These are phyloP conservation scores for Quadroppia sp. DNA, from an alignment of 2,888 invertebrate species.

Conservation along the genomic window DNA sequence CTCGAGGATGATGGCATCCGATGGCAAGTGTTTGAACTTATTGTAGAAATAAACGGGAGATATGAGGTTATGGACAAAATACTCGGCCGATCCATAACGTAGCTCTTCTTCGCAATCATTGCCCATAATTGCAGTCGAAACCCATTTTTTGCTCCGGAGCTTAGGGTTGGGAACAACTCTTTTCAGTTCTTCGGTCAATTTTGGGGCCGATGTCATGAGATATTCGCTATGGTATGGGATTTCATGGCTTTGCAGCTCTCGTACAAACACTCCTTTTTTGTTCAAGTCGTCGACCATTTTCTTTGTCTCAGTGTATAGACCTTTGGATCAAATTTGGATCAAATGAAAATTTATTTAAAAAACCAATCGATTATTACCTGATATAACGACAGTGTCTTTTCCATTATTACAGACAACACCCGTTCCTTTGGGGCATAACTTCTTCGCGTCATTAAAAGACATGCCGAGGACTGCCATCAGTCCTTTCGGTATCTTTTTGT, in stretches of 20 bases:
- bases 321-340: background rate
- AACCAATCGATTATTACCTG: conserved; percentile 51
- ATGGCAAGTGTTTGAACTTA: conserved; percentile 75
- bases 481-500: conserved; percentile 44
- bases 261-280: conserved; percentile 33
- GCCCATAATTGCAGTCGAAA: conserved; percentile 86
- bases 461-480: conserved; percentile 53
- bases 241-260: conserved; percentile 11
- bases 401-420: conserved; percentile 57
- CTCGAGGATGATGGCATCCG: conserved; percentile 81
- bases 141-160: conserved; percentile 74
- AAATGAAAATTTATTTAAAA: background rate
- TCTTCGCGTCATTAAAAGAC: conserved; percentile 51
- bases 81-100: conserved; percentile 76
- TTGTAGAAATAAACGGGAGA: conserved; percentile 90
- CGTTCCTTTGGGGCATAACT: conserved; percentile 51
- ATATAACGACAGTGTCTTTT: conserved; percentile 57
- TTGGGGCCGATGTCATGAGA: conserved; percentile 53
- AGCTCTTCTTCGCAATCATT: conserved; percentile 66
- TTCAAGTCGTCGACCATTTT: background rate
- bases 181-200: conserved; percentile 69
- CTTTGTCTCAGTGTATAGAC: background rate
- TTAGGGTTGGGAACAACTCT: conserved; percentile 68
- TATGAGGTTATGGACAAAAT: conserved; percentile 91
- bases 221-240: conserved; percentile 35